These are phyloP conservation scores for Rostratula benghalensis DNA, from an alignment of 2,113 vertebrate species.

Conservation along the genomic window DNA sequence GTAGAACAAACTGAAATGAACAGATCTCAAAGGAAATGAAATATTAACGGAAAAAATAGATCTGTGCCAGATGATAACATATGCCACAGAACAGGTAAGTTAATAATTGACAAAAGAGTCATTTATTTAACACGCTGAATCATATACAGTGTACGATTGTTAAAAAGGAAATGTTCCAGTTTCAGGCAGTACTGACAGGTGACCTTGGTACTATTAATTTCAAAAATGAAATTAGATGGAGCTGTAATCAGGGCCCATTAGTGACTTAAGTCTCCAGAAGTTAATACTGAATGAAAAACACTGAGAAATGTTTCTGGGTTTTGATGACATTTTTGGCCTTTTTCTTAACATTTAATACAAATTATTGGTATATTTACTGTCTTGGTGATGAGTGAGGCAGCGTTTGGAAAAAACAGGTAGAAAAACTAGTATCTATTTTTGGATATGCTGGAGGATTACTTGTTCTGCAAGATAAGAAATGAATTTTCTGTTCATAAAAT, in stretches of 20 bases:
- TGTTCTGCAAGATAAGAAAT: not conserved
- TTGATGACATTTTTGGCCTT: not conserved
- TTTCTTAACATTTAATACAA: not conserved
- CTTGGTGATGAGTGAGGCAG: not conserved
- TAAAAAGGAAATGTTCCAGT: not conserved
- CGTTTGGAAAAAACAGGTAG: not conserved
- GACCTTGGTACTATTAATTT: not conserved
- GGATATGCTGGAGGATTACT: not conserved
- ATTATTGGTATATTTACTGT: not conserved
- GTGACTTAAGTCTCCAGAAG: not conserved
- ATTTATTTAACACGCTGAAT: constrained; percentile 26
- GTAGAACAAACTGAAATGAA: constrained; percentile 22
- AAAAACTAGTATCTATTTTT: not conserved
- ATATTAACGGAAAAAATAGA: constrained; percentile 68
- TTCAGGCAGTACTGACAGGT: not conserved
- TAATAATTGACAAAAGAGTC: constrained; percentile 57
- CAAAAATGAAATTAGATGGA: not conserved
- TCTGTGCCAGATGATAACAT: constrained; percentile 62
- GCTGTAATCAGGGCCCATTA: not conserved
- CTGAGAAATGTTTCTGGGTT: not conserved
- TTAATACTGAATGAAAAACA: not conserved
- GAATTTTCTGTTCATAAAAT: not conserved
- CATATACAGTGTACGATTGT: not conserved
- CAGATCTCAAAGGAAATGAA: constrained; percentile 58
- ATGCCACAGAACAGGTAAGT: constrained; percentile 35